Base-by-base conservation (phyloP, 2,113 vertebrate species). In the Hippocampus comes region DNA sequence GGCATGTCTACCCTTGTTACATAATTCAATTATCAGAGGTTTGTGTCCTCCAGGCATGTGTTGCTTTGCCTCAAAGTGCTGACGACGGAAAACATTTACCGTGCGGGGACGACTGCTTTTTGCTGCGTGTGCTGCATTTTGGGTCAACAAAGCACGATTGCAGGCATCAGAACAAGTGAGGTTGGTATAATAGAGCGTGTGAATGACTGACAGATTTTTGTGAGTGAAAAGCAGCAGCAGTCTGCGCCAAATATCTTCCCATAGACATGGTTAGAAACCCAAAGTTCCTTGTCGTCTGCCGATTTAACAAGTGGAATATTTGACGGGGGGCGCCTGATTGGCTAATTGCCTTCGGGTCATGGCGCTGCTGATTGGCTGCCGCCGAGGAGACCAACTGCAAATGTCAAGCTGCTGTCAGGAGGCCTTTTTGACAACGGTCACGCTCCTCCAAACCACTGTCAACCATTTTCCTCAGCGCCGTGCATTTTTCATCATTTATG, bases 171-270 rank as follows among this genome's bases (percentile, higher is more conserved):
- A 42, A 73, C 20, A 61, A 68, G 8, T 30, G 42, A 20, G 34
- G 23, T 72, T 65, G 60, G 68, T 42, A 34, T 49, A 49, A 27
- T 64, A 18, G 21, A 68, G 30, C 34, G 25, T 66, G 4, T 5
- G 71, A 71, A 2, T 76, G 76, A 63, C 76, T 76, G 76, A 67
- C 76, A 73, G 17, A 8, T 65, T 15, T 30, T 15, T 34, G 5
- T 27, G 27, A 34, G 14, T 30, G 6, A 61, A 27, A 57, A 57
- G 11, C 21, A 12, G 55, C 55, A 57, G n/a, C 57, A 30, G 25
- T 27, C 25, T 2, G 25, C 9, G 55, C n/a, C 55, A 23, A 56
- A 23, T 11, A 59, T 25, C 11, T 27, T 59, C 23, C n/a, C n/a
- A 6, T 27, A 56, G 53, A 9, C 9, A 23, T 23, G 53, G 8